Evolutionary conservation across 2,113 vertebrate genomes (phyloP).

Genomic region (Pelodiscus sinensis): DNA sequence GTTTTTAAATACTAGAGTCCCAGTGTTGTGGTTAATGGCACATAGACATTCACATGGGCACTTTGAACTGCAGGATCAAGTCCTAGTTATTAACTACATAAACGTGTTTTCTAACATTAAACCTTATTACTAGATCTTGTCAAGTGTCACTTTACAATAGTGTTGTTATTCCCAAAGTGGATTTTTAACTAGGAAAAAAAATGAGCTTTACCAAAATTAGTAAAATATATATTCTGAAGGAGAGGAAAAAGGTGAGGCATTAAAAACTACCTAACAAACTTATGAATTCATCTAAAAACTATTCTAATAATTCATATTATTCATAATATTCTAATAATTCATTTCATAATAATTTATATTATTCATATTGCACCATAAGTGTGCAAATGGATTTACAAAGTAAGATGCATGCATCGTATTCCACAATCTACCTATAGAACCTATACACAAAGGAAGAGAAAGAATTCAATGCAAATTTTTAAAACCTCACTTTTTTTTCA

Average conservation of each 20-base stretch:
- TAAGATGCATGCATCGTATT: neutral
- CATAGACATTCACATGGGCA: neutral
- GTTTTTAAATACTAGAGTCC: neutral
- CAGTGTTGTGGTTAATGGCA: too few species aligned
- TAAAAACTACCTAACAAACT: rapidly evolving
- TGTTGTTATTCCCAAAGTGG: neutral
- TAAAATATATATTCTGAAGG: neutral
- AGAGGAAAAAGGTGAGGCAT: neutral
- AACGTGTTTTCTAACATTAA: neutral
- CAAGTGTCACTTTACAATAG: neutral
- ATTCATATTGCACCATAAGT: neutral
- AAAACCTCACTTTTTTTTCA: neutral
- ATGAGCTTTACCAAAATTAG: neutral
- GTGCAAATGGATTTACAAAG: neutral
- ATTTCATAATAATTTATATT: neutral
- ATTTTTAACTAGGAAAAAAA: neutral
- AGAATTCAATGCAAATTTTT: neutral
- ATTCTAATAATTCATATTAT: neutral
- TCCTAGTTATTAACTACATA: neutral
- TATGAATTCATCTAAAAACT: neutral
- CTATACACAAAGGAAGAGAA: neutral
- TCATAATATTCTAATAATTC: too few species aligned
- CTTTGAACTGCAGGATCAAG: neutral
- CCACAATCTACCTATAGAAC: neutral
- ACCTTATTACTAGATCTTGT: rapidly evolving